These are phyloP conservation scores for Brachionus asplanchnoidis DNA, from an alignment of 1,140 invertebrate species.

Conservation along the genomic window DNA sequence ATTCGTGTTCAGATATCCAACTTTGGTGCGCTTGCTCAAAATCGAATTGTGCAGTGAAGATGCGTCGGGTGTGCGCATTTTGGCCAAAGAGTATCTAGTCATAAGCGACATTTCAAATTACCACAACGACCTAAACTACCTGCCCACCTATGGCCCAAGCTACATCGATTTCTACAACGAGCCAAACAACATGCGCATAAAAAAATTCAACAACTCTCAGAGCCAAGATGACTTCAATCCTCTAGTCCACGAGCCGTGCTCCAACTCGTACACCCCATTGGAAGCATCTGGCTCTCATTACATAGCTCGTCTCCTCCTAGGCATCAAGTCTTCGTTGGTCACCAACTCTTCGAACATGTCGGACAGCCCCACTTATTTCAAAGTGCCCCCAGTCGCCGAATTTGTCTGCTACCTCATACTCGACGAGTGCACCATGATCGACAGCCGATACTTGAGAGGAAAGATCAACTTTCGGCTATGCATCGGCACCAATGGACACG, in stretches of 20 bases:
- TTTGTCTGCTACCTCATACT: conserved; percentile 4
- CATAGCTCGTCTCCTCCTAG: not conserved
- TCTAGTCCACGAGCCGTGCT: not conserved
- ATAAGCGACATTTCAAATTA: conserved; percentile 29
- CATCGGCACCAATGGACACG: not conserved
- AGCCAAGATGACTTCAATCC: not conserved
- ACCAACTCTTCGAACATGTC: not conserved
- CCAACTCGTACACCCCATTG: not conserved
- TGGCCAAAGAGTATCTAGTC: conserved; percentile 26
- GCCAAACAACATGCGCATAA: conserved; percentile 17
- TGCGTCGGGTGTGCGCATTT: not conserved
- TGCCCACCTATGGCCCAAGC: conserved; percentile 26
- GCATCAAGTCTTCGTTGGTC: not conserved
- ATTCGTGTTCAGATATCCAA: not conserved
- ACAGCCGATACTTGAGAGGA: not conserved
- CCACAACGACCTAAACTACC: not conserved
- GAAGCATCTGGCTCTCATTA: not conserved
- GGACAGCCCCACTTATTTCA: not conserved
- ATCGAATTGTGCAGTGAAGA: conserved; percentile 17
- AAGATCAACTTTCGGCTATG: not conserved
- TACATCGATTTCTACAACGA: conserved; percentile 12
- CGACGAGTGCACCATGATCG: conserved; percentile 11
- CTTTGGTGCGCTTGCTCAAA: conserved; percentile 21
- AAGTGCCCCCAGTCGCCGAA: not conserved
- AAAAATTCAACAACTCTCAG: not conserved